A percentile compares a stretch with the other conserved stretches of the same genome.
Conservation (phyloP, 2,113 vertebrate genomes). For the Urocitellus parryii region DNA sequence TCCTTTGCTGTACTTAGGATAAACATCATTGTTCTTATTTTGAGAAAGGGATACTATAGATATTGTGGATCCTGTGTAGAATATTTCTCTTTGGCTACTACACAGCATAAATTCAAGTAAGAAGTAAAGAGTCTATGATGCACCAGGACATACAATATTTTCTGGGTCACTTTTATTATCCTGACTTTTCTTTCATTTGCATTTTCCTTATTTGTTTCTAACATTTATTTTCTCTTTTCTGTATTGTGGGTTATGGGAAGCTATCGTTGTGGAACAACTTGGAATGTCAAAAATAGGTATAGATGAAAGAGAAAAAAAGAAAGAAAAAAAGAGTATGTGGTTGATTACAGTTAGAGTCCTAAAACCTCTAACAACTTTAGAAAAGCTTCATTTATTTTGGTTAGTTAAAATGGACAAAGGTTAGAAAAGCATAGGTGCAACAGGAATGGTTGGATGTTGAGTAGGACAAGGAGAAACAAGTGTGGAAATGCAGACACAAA, state of each 20-base stretch:
- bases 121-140: neutral
- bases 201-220: neutral
- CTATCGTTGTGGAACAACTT: neutral
- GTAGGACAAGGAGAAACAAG: neutral
- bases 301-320: neutral
- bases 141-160: neutral
- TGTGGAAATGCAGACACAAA: neutral
- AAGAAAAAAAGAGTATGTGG: neutral
- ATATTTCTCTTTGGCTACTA: neutral
- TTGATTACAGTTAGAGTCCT: neutral
- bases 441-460: neutral
- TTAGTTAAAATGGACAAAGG: neutral
- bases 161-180: neutral
- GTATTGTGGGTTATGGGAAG: neutral
- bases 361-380: neutral
- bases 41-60: neutral
- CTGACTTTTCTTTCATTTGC: neutral
- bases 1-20: neutral
- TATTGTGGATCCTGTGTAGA: neutral
- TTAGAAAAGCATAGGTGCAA: neutral
- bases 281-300: neutral
- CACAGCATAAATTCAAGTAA: neutral
- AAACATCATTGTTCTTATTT: neutral
- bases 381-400: neutral
- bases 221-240: neutral